Base-by-base conservation (phyloP, 2,888 invertebrate species). In the Nymphalis c-album region DNA sequence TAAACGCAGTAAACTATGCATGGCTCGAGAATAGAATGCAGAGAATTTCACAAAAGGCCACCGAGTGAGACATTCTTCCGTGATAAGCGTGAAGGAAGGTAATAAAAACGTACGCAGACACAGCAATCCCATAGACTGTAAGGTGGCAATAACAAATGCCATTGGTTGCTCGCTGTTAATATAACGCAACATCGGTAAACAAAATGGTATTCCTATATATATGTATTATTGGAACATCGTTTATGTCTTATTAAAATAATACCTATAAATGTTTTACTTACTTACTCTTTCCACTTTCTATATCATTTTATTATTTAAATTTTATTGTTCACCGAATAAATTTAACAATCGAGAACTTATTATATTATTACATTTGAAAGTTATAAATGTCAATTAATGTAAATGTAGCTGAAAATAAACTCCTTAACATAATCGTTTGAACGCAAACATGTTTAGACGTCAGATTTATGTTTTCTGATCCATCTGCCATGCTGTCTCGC, bases 391-490 rank as follows among this genome's bases (percentile, higher is more conserved):
- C 60, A 63, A 67, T 70, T 69, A 65, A 71, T 71, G 68, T 64
- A 71, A 74, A 72, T 60, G 60, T 8, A 46, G 31, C 31, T 73
- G 69, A 72, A 71, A 76, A 76, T 76, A 76, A 84, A 80, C 78
- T 73, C 76, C 77, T 81, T 74, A 73, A 75, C 76, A 72, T 75
- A 74, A 77, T 72, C 73, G 77, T 78, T 80, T 82, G 79, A 83
- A 77, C 81, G 82, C 81, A 87, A 89, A 90, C 86, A 88, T 88
- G 86, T 87, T 90, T 85, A 88, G 85, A 85, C 83, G 80, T 85
- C 82, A 86, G 86, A 90, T 90, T 90, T 90, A 88, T 88, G 87
- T 87, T 85, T 87, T 85, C 86, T 87, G 88, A 89, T 90, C 87
- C 87, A 87, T 89, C 88, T 86, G 85, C 84, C 84, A 81, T 83